Conservation (phyloP, 2,888 invertebrate species). For the Drosophila kambysellisi region DNA sequence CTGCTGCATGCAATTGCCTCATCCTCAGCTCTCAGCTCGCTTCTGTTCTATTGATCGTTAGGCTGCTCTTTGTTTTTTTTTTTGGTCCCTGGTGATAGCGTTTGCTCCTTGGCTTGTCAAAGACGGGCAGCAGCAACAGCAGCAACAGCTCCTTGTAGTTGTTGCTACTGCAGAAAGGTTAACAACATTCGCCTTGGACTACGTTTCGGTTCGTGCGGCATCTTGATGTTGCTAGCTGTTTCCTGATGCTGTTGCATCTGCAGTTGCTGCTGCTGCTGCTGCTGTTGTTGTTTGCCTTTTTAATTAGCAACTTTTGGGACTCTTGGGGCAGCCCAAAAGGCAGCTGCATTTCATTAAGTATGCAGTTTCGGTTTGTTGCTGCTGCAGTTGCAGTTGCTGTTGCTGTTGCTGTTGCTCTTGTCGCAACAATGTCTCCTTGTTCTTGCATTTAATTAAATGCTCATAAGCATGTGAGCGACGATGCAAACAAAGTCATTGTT, state of each 20-base stretch:
- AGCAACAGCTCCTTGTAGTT: constrained; percentile 52
- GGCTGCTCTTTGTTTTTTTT: constrained; percentile 50
- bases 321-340: constrained; percentile 74
- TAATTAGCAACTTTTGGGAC: constrained; percentile 81
- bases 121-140: constrained; percentile 64
- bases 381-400: constrained; percentile 35
- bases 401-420: constrained; percentile 39
- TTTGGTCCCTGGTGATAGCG: constrained; percentile 77
- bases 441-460: constrained; percentile 82
- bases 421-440: constrained; percentile 63
- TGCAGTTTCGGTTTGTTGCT: constrained; percentile 64
- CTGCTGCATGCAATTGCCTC: constrained; percentile 59
- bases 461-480: constrained; percentile 76
- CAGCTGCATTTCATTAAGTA: constrained; percentile 76
- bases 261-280: constrained; percentile 26
- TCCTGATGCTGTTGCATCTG: constrained; percentile 60
- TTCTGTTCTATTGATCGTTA: constrained; percentile 80
- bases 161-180: constrained; percentile 70
- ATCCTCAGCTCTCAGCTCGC: constrained; percentile 53
- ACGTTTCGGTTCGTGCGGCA: constrained; percentile 74
- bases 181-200: constrained; percentile 74
- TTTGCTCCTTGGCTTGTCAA: constrained; percentile 79
- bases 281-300: constrained; percentile 74
- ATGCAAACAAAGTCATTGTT: constrained; percentile 73
- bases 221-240: constrained; percentile 77